Evolutionary conservation across 1,140 invertebrate species (phyloP), one percentile per base, ranked within the genome.

Genomic region (Pinna nobilis): DNA sequence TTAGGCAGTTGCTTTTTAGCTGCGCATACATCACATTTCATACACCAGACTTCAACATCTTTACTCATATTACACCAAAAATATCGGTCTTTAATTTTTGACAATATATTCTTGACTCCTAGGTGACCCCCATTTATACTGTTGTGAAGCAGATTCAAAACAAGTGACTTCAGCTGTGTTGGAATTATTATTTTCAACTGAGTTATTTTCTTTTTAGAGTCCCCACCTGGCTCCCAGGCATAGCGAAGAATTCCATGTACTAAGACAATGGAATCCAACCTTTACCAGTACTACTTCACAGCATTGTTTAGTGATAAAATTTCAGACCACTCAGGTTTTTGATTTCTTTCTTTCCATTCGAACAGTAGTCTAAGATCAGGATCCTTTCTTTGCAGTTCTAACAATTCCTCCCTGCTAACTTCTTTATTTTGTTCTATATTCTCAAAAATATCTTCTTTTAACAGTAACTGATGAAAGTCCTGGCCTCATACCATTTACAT

Each of bases 231-330:
- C 50, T 41, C 30, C 13, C 20, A 37, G 15, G 23, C 23, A 23
- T 47, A 39, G 13, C 55, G 70, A 9, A 73, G 23, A 70, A 60
- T n/a, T 30, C 61, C 23, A 1, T 61, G 5, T 32, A 18, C n/a
- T n/a, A 67, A 35, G n/a, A n/a, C 30, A 25, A 76, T 30, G 2
- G 69, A 71, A 63, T 76, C 63, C 1, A 71, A 23, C 4, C 63
- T 20, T 41, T 61, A 61, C 69, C 74, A 71, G 25, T 72, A 68
- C 51, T 63, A 71, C 33, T 73, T 77, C 11, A 71, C 2, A 5
- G 53, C 49, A 6, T 15, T 41, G 13, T 28, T 37, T 0, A 23
- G 18, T n/a, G 20, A 20, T 0, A 47, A 20, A 4, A 76, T 39
- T 35, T 76, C 63, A 11, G 30, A 15, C 68, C 53, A 76, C 9